Evolutionary conservation across 2,113 vertebrate species (phyloP).

Genomic region (Argyrosomus japonicus): DNA sequence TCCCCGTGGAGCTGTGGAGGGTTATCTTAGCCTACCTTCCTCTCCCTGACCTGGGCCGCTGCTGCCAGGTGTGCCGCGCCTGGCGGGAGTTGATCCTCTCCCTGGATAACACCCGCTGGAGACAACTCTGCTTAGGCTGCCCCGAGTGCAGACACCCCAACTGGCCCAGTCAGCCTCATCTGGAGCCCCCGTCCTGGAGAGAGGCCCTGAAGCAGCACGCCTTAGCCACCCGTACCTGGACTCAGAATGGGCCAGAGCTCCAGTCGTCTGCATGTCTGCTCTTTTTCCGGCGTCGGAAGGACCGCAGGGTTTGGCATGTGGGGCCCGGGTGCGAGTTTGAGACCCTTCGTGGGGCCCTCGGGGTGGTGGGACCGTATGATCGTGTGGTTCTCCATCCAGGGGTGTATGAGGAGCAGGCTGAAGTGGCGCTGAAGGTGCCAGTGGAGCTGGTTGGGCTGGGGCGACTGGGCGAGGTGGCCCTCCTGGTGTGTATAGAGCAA

Average conservation of each 20-base stretch:
- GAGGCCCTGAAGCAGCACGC: constrained; percentile 89
- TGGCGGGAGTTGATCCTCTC: constrained; percentile 91
- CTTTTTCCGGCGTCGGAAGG: constrained; percentile 87
- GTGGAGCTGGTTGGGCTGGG: constrained; percentile 90
- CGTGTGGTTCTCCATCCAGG: constrained; percentile 87
- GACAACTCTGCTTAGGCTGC: constrained; percentile 89
- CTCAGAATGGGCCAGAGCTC: constrained; percentile 84
- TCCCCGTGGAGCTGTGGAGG: constrained; percentile 89
- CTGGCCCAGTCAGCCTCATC: constrained; percentile 87
- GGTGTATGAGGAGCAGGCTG: constrained; percentile 89
- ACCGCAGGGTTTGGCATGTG: constrained; percentile 84
- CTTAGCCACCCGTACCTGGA: constrained; percentile 88
- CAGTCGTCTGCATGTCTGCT: constrained; percentile 88
- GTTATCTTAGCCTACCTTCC: constrained; percentile 89
- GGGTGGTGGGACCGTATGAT: constrained; percentile 85
- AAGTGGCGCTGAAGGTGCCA: constrained; percentile 88
- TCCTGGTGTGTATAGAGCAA: constrained; percentile 90
- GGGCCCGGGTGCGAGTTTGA: constrained; percentile 84
- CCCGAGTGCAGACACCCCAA: constrained; percentile 89
- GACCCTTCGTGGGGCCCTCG: constrained; percentile 87
- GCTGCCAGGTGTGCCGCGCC: constrained; percentile 89
- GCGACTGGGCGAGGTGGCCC: constrained; percentile 85
- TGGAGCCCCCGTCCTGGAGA: constrained; percentile 89
- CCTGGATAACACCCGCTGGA: constrained; percentile 92
- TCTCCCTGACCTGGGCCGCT: constrained; percentile 90